Percentiles rank a stretch among this genome's conserved stretches.
Evolutionary conservation across 2,888 invertebrate species (phyloP).

Genomic region (Glyphotaelius pellucidus): DNA sequence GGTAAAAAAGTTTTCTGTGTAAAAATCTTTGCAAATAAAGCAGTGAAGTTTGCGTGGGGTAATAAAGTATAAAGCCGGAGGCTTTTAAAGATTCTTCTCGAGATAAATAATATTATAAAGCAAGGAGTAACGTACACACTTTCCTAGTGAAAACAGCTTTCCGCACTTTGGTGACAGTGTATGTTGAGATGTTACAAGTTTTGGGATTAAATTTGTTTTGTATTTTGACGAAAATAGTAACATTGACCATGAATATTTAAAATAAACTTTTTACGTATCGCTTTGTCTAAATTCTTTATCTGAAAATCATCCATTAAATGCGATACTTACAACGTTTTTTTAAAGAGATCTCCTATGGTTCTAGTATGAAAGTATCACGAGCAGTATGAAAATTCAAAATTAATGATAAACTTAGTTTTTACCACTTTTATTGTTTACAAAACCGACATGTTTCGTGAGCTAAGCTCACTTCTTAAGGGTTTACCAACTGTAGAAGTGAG

Average conservation of each 20-base stretch:
- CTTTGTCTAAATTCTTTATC: not conserved
- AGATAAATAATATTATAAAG: not conserved
- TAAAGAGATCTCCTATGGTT: too few species aligned
- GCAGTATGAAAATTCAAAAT: too few species aligned
- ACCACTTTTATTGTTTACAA: too few species aligned
- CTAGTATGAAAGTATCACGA: too few species aligned
- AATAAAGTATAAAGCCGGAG: not conserved
- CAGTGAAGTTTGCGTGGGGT: not conserved
- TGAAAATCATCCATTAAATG: too few species aligned
- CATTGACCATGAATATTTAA: not conserved
- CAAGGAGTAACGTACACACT: not conserved
- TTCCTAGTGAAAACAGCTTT: not conserved
- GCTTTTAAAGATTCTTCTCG: not conserved
- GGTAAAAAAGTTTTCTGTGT: not conserved
- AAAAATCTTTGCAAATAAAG: constrained; percentile 4
- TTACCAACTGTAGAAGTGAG: too few species aligned
- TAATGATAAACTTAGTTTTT: too few species aligned
- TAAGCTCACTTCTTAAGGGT: too few species aligned
- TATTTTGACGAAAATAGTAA: not conserved
- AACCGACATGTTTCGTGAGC: too few species aligned
- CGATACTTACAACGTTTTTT: too few species aligned
- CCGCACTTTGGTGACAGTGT: not conserved
- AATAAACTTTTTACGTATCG: not conserved
- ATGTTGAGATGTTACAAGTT: not conserved
- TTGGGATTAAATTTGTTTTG: not conserved